Conservation (phyloP, 2,888 invertebrate species). For the Iselma pallidipennis region DNA sequence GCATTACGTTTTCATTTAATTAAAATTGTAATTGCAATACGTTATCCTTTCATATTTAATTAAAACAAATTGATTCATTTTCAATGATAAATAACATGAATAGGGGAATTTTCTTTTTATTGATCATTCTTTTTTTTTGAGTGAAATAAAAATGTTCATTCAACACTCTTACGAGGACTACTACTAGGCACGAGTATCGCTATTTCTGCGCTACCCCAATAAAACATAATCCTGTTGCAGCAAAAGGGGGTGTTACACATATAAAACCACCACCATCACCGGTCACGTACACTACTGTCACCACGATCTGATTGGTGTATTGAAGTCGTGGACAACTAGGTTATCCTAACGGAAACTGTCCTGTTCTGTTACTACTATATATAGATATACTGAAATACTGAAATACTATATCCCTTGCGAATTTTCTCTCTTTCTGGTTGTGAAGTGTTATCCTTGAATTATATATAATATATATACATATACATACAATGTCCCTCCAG, state of each 20-base stretch:
- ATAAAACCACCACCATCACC: conserved; percentile 8
- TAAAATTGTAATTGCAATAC: not conserved
- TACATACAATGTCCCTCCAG: too few species aligned
- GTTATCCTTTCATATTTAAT: not conserved
- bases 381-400: too few species aligned
- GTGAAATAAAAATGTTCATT: too few species aligned
- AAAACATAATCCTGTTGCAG: not conserved
- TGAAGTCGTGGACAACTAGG: conserved; percentile 42
- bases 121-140: too few species aligned
- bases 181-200: too few species aligned
- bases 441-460: not conserved
- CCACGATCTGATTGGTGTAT: conserved; percentile 44
- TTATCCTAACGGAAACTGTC: conserved; percentile 40
- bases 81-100: too few species aligned
- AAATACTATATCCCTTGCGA: conserved; percentile 30
- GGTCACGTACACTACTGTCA: conserved; percentile 35
- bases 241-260: not conserved
- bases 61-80: too few species aligned
- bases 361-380: conserved; percentile 14
- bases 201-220: too few species aligned
- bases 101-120: too few species aligned
- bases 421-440: not conserved
- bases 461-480: not conserved
- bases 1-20: not conserved
- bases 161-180: too few species aligned